Evolutionary conservation across 92 coral and sea anemone species (phyloP), one percentile per base, ranked within the genome.

Genomic region (Porites evermanni): DNA sequence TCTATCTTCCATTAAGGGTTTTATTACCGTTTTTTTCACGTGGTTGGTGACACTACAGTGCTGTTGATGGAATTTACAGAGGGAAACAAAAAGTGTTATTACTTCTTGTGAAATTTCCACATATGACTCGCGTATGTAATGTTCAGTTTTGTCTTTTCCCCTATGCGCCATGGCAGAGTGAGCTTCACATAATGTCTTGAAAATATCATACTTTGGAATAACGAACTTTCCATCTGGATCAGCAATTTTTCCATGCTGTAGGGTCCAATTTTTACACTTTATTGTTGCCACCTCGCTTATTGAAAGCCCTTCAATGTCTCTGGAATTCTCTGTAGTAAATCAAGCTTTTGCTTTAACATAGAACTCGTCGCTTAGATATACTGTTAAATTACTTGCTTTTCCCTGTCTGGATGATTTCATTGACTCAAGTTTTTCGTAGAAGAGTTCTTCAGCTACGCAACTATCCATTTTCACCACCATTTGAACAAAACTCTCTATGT

Each of bases 61-160:
- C 69, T 86, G 67, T 53, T 67, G 59, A 44, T 86, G 89, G 12
- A 79, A 16, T 70, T 70, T 26, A 26, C 29, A 26, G 1, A 26
- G 29, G 29, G 29, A 26, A 26, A 26, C 29, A 1, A 26, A 26
- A 51, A 53, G 84, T 67, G 71, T 51, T 53, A 86, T 72, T 47
- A 87, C 84, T 19, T 67, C 67, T 79, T 87, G 85, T 69, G 90
- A 51, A 59, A 87, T 87, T 75, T 87, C 90, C 16, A 86, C 69
- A 77, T 59, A 87, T 16, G 53, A 68, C 58, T 69, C 18, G 2
- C 72, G 26, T 18, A 87, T 58, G 66, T 87, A 73, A n/a, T n/a
- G 65, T 79, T 78, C 85, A 5, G 71, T 72, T 73, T 87, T 79
- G 65, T 87, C 86, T 79, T 86, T 80, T 79, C 86, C 90, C 3